These are phyloP conservation scores for Euphydryas editha DNA, from an alignment of 2,888 invertebrate species.

Conservation along the genomic window DNA sequence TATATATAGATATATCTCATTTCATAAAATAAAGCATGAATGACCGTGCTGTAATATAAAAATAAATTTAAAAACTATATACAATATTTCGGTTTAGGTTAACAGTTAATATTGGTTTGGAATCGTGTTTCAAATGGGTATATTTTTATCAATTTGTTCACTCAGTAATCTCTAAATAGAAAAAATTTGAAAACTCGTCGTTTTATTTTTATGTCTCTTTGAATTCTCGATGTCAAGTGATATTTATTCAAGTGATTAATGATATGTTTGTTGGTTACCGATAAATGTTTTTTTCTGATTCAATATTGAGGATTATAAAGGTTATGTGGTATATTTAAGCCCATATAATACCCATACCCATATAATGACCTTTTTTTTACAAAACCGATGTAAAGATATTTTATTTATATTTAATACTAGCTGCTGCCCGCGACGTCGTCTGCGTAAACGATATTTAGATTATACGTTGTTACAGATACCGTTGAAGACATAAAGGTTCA, in stretches of 20 bases:
- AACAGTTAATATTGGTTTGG: no score
- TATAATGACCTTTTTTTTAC: neutral
- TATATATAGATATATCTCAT: no score
- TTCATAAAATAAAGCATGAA: no score
- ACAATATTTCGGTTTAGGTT: no score
- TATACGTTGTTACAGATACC: no score
- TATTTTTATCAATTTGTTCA: neutral
- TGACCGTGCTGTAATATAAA: no score
- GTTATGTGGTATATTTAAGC: neutral
- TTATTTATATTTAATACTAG: no score
- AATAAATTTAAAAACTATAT: no score
- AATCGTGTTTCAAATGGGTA: no score
- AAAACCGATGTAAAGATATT: neutral
- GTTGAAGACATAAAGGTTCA: no score
- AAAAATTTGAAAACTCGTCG: neutral
- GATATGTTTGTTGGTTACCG: slow-evolving; percentile 17
- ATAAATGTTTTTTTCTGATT: slow-evolving; percentile 11
- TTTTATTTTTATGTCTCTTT: slow-evolving; percentile 10
- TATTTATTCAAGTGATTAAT: slow-evolving; percentile 25
- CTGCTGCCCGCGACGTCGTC: no score
- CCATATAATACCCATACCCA: neutral
- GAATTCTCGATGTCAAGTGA: slow-evolving; percentile 10
- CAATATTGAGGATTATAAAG: slow-evolving; percentile 4
- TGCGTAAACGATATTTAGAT: no score
- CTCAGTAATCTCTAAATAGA: neutral